Conservation (phyloP, 2,797 vertebrate genomes). For the Hydrolagus colliei region DNA sequence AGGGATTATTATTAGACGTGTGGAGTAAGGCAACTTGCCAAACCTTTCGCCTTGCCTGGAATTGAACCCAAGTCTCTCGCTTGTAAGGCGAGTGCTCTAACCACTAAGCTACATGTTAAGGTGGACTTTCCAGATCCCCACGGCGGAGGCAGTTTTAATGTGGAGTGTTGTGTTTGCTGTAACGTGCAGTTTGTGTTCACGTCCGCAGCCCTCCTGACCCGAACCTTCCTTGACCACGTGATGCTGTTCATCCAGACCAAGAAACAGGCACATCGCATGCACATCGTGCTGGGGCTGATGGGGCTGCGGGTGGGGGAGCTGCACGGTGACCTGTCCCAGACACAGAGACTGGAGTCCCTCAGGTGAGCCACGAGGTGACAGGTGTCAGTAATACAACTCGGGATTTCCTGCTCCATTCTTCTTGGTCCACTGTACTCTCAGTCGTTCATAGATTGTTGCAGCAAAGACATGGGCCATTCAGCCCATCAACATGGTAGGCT, state of each 20-base stretch:
- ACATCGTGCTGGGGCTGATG: conserved; percentile 87
- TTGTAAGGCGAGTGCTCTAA: too few species aligned
- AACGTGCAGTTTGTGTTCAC: not conserved
- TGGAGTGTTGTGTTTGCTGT: not conserved
- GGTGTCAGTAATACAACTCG: too few species aligned
- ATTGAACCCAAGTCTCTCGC: too few species aligned
- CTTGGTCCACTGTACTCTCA: too few species aligned
- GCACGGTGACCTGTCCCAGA: conserved; percentile 89
- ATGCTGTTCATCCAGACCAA: conserved; percentile 97
- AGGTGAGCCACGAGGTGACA: conserved; percentile 49
- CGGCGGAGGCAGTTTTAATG: not conserved
- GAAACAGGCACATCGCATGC: conserved; percentile 92
- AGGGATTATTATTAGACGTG: too few species aligned
- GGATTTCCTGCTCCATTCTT: too few species aligned
- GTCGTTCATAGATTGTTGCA: too few species aligned
- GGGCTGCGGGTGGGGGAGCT: conserved; percentile 88
- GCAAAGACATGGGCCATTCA: too few species aligned
- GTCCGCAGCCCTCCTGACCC: conserved; percentile 75
- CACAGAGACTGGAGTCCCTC: conserved; percentile 83
- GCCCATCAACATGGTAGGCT: too few species aligned
- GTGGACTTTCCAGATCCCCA: not conserved
- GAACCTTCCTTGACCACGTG: conserved; percentile 87
- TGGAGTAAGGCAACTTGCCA: too few species aligned
- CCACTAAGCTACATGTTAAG: too few species aligned
- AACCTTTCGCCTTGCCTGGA: too few species aligned